Evolutionary conservation across 2,797 vertebrate species (phyloP).

Genomic region (Astyanax mexicanus): DNA sequence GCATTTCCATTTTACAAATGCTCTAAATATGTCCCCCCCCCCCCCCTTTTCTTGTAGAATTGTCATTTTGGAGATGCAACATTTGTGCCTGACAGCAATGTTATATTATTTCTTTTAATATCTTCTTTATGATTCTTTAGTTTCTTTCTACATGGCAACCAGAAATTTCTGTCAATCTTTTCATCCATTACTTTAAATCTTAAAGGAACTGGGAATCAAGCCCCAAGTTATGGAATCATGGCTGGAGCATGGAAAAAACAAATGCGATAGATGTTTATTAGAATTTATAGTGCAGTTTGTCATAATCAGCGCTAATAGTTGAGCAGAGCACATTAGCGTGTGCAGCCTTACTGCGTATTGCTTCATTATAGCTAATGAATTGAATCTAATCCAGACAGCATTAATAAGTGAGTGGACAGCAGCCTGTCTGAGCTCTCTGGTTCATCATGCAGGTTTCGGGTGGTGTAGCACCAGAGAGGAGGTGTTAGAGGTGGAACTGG

Average conservation of each 20-base stretch:
- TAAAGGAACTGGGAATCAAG: no score
- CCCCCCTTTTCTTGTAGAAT: not conserved
- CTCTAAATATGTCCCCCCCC: no score
- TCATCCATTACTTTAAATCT: no score
- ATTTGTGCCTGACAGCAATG: no score
- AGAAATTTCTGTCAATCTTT: no score
- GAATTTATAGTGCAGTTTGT: not conserved
- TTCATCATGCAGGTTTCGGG: conserved; percentile 20
- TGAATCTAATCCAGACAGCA: not conserved
- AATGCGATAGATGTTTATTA: not conserved
- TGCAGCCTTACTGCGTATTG: not conserved
- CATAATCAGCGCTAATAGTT: not conserved
- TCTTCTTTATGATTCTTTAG: no score
- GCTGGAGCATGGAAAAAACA: not conserved
- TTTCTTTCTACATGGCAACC: no score
- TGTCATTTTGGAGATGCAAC: no score
- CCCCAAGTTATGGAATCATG: no score
- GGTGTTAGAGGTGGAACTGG: conserved; percentile 64
- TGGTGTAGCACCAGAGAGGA: conserved; percentile 43
- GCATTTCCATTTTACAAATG: not conserved
- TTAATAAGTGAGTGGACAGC: conserved; percentile 10
- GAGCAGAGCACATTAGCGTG: not conserved
- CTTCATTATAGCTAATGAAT: not conserved
- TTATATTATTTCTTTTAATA: no score
- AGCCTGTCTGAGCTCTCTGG: conserved; percentile 19